Evolutionary conservation across 2,888 invertebrate species (phyloP), one percentile per base, ranked within the genome.

Genomic region (Scrobipalpa atriplicella): DNA sequence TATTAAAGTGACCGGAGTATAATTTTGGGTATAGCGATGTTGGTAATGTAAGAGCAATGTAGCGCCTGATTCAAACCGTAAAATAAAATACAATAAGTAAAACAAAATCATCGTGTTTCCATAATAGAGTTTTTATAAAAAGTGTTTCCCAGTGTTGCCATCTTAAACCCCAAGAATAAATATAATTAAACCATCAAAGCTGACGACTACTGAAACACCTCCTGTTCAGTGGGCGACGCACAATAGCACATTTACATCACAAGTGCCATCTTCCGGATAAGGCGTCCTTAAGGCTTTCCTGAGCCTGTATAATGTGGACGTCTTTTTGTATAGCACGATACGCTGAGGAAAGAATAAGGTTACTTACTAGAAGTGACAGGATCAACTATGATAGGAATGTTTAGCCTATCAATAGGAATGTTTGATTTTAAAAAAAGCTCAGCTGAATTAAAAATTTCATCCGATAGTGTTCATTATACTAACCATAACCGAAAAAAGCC

Each of bases 261-360:
- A 90, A 92, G 90, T 87, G 84, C 84, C 82, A 80, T 86, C 87
- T 90, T 89, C 87, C 90, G 90, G 86, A 84, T 89, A 87, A 88
- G 82, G 83, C 80, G 79, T 83, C 79, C 87, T 85, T 82, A 78
- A 85, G 84, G 85, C 80, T 83, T 85, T 80, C 84, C 83, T 79
- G 78, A 78, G 77, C 80, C 83, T 78, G 86, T 81, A 82, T 89
- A 86, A 90, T 87, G 89, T 87, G 85, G 78, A 88, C 85, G 84
- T 82, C 89, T 89, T 91, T 47, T 90, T 90, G 90, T 90, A 82
- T 79, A 71, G 80, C 78, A 80, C 79, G 80, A 81, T 81, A 75
- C 38, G 69, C 62, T 68, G 60, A 67, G 67, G 68, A 62, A 62
- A 69, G 73, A 65, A 54, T 68, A 68, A 43, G 29, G 39, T 0